phyloP scores from a whole-genome alignment of 2,797 vertebrate genomes.

The Orestias chungarensis region DNA sequence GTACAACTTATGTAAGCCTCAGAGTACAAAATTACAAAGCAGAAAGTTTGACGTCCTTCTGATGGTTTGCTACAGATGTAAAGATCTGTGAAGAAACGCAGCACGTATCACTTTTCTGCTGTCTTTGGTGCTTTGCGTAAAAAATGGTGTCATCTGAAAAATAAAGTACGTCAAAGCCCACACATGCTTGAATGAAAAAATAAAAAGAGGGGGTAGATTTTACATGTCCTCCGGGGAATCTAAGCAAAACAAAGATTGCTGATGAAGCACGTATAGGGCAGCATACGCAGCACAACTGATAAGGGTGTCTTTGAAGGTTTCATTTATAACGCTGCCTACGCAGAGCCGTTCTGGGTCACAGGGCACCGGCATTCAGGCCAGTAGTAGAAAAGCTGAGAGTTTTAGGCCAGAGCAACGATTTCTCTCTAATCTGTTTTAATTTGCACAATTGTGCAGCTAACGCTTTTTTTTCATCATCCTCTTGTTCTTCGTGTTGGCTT shows the following conservation, averaged over 20 bases:
- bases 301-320: constrained; percentile 40
- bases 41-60: not conserved
- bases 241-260: constrained; percentile 23
- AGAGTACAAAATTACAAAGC: not conserved
- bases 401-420: not conserved
- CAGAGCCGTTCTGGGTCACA: constrained; percentile 29
- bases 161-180: not conserved
- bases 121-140: not conserved
- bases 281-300: not conserved
- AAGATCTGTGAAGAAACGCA: too few species aligned
- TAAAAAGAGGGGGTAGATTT: not conserved
- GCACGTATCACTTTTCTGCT: too few species aligned
- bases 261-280: constrained; percentile 26
- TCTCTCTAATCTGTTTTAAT: not conserved
- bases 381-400: not conserved
- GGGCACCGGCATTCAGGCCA: constrained; percentile 2
- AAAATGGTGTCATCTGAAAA: not conserved
- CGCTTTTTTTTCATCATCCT: not conserved
- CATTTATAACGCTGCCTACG: constrained; percentile 21
- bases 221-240: not conserved
- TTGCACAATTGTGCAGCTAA: not conserved
- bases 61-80: not conserved
- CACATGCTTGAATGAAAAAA: not conserved
- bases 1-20: too few species aligned
- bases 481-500: not conserved